Evolutionary conservation across 2,888 invertebrate species (phyloP).

Genomic region (Nebria salina): DNA sequence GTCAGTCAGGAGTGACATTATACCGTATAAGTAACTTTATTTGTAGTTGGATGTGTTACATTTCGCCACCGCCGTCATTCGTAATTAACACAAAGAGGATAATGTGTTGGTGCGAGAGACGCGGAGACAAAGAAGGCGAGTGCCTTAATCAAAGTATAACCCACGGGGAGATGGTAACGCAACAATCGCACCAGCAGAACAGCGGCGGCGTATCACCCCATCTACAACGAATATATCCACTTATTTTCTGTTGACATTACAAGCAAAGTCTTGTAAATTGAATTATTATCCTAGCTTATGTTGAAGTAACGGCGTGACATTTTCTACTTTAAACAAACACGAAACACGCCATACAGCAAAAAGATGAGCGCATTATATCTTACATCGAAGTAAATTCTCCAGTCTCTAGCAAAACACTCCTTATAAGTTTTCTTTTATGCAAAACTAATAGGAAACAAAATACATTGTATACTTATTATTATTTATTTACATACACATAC

Average conservation of each 20-base stretch:
- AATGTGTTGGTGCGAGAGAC: background rate
- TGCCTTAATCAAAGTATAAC: conserved; percentile 16
- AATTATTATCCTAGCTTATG: conserved; percentile 14
- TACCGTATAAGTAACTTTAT: background rate
- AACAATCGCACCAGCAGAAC: background rate
- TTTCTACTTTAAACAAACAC: background rate
- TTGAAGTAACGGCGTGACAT: background rate
- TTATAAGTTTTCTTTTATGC: no score
- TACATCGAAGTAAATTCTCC: background rate
- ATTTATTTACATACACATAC: no score
- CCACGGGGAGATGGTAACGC: background rate
- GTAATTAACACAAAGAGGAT: conserved; percentile 8
- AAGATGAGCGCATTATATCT: background rate
- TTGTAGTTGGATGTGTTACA: background rate
- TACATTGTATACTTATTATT: no score
- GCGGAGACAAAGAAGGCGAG: background rate
- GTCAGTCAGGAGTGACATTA: background rate
- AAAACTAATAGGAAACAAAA: no score
- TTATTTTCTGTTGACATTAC: conserved; percentile 14
- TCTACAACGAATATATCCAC: conserved; percentile 9
- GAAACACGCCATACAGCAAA: background rate
- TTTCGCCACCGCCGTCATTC: background rate
- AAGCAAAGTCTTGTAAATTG: conserved; percentile 17
- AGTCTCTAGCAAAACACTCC: background rate
- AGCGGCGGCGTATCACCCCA: background rate